A percentile compares a stretch with the other conserved stretches of the same genome.
Conservation (phyloP, 1,140 invertebrate species). For the Archivesica marissinica region DNA sequence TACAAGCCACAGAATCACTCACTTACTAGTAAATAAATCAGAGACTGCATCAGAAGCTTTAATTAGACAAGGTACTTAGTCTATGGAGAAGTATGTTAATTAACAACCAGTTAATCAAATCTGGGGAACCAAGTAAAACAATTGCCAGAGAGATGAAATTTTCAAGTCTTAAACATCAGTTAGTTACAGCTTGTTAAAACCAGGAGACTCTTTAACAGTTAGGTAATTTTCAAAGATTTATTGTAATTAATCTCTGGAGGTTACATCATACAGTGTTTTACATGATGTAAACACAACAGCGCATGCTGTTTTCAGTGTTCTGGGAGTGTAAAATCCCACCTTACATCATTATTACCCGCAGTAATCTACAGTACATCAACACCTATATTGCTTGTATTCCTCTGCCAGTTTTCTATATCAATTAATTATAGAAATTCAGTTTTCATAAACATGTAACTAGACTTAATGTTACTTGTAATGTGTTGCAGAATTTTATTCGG, state of each 20-base stretch:
- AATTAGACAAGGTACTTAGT: neutral
- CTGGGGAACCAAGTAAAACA: slow-evolving; percentile 13
- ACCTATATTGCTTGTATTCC: neutral
- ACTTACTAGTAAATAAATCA: too few species aligned
- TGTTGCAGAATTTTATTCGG: too few species aligned
- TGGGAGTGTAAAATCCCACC: slow-evolving; percentile 23
- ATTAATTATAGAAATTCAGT: slow-evolving; percentile 22
- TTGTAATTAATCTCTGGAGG: slow-evolving; percentile 22
- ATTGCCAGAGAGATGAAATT: neutral
- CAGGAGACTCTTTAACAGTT: slow-evolving; percentile 7
- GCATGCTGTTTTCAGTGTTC: slow-evolving; percentile 33
- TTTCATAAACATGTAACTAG: neutral
- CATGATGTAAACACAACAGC: slow-evolving; percentile 39
- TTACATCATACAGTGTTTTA: slow-evolving; percentile 31
- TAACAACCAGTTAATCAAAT: slow-evolving; percentile 4
- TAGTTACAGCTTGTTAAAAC: neutral
- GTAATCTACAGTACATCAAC: neutral
- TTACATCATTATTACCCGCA: neutral
- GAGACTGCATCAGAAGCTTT: too few species aligned
- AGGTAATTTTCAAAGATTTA: slow-evolving; percentile 41
- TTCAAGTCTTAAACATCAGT: neutral
- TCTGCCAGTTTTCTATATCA: neutral
- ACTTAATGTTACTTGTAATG: too few species aligned
- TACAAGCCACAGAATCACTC: too few species aligned
- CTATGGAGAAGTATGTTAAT: neutral